Evolutionary conservation across 37 sponge, comb jelly and placozoan species (phyloP), one percentile per base, ranked within the genome.

Genomic region (Agelas oroides): DNA sequence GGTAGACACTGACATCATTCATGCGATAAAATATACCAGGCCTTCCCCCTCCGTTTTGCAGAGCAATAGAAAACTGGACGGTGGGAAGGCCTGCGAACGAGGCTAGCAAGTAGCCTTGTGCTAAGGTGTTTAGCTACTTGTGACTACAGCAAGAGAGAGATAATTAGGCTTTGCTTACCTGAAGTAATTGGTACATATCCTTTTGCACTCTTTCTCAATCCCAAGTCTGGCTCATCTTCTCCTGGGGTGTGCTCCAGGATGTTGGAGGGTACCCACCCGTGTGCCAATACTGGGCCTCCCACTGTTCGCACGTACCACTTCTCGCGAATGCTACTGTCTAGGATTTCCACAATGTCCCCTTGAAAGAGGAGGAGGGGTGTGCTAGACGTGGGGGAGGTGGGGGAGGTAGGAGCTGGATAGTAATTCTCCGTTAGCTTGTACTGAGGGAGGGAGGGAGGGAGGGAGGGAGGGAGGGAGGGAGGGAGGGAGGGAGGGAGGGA

Each of bases 331-430:
- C 53, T 76, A 54, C 66, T 53, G 63, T 95, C 90, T 28, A 95
- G 65, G 17, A 95, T 84, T 46, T 86, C 92, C 36, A 95, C 81
- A 25, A 79, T 78, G 73, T 95, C 86, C 18, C 89, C 90, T 20
- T 58, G 69, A 18, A 65, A 86, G 78, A 95, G 82, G 53, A 59
- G 52, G 33, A 91, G 65, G 5, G 71, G 41, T 46, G 46, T 46
- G 46, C 8, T 46, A 8, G 46, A n/a, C 5, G 68, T 79, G 14
- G 39, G 57, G 15, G 68, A n/a, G 19, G 68, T 79, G 14, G 39
- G 57, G 15, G 68, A 28, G 16, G 62, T 66, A 40, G 65, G 34
- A 14, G n/a, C 31, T 25, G 88, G 57, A 18, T 23, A 35, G 71
- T 86, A 89, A 78, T 89, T 75, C 67, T 82, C 75, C 6, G 37